phyloP scores from a whole-genome alignment of 1,140 invertebrate species.

The Meloidogyne floridensis region DNA sequence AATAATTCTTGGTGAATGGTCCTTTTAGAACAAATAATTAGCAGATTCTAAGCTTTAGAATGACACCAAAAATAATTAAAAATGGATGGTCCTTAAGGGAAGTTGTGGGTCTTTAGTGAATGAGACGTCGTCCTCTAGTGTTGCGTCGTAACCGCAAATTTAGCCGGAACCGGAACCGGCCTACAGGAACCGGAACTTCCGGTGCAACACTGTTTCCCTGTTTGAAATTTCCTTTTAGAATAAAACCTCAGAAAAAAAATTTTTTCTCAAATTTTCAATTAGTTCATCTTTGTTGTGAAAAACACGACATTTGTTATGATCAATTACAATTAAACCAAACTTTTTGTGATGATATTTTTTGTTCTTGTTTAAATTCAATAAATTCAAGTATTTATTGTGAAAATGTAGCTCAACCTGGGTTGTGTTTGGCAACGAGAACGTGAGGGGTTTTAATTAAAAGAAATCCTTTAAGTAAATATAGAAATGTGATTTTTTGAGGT shows the following conservation, averaged over 20 bases:
- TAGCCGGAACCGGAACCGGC: neutral
- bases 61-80: too few relatives aligned
- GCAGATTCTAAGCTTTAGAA: neutral
- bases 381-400: constrained; percentile 27
- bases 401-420: constrained; percentile 29
- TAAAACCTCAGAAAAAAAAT: too few relatives aligned
- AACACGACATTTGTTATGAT: constrained; percentile 39
- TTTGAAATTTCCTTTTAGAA: neutral
- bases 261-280: neutral
- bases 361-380: constrained; percentile 27
- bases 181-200: too few relatives aligned
- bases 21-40: neutral
- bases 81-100: neutral
- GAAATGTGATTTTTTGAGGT: neutral
- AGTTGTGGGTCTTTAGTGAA: neutral
- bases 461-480: neutral
- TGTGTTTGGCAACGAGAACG: constrained; percentile 36
- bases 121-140: neutral
- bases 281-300: constrained; percentile 36
- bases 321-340: constrained; percentile 32
- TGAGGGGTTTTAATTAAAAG: neutral
- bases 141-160: neutral
- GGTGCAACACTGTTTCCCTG: too few relatives aligned
- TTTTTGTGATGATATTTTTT: constrained; percentile 34
- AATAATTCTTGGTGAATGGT: neutral